These are phyloP conservation scores for Calidris pugnax DNA, from an alignment of 2,113 vertebrate species.

Conservation along the genomic window DNA sequence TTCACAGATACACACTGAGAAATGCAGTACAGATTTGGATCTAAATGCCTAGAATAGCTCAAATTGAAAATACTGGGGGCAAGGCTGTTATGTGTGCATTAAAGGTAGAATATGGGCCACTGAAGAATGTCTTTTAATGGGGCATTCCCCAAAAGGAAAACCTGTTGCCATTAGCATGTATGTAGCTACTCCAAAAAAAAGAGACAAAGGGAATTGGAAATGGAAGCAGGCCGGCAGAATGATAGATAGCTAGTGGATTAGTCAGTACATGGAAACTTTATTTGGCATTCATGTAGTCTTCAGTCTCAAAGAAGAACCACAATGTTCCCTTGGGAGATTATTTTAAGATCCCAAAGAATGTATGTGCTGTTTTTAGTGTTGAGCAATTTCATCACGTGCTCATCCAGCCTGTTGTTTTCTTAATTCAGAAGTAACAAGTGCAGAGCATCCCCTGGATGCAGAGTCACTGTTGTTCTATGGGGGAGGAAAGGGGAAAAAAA, in stretches of 20 bases:
- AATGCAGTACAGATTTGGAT: neutral
- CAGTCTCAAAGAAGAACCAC: neutral
- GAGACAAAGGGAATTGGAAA: neutral
- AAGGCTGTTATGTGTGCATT: neutral
- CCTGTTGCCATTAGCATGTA: neutral
- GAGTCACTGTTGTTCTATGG: neutral
- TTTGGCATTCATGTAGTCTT: slow-evolving; percentile 3
- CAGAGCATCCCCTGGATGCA: neutral
- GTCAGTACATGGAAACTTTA: slow-evolving; percentile 20
- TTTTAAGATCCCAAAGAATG: slow-evolving; percentile 51
- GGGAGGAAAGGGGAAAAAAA: neutral
- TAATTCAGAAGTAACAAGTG: neutral
- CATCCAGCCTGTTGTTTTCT: neutral
- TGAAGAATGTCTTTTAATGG: neutral
- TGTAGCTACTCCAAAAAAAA: neutral
- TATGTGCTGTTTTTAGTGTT: neutral
- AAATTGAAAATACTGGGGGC: neutral
- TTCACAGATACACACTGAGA: neutral
- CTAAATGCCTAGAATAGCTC: neutral
- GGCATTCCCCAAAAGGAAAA: neutral
- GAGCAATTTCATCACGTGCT: neutral
- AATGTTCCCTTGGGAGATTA: slow-evolving; percentile 49
- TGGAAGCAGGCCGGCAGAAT: neutral
- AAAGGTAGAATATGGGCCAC: neutral
- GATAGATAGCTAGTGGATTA: slow-evolving; percentile 9